Evolutionary conservation across 2,113 vertebrate species (phyloP), one percentile per base, ranked within the genome.

Genomic region (Eolophus roseicapilla): DNA sequence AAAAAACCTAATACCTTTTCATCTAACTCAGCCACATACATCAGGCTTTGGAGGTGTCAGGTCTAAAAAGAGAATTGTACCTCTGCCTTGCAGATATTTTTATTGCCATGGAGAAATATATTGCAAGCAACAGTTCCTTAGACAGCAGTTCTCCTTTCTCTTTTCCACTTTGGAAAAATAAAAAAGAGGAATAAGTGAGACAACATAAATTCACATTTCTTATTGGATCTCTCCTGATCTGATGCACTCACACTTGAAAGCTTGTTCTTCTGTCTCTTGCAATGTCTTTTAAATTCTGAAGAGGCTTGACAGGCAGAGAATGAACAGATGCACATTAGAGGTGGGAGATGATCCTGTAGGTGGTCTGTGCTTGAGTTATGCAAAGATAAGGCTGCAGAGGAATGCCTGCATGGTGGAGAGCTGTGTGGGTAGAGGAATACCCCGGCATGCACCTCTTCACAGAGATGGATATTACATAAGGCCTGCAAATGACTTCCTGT

Each of bases 291-390:
- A 74, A 79, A 73, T 85, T 87, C 70, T 80, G 88, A 82, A 73
- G 46, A 79, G 41, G 52, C 52, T 91, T 95, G 96, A 96, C 93
- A 89, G 86, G 53, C 80, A 96, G 74, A 87, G 82, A 73, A 82
- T 9, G 83, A 96, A 96, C 93, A 96, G 95, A 94, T 96, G 96
- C 52, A 65, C 67, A 33, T 94, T 19, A 91, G 77, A 86, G 81
- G 93, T 94, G 93, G 96, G 93, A 83, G 95, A 67, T 83, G 79
- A 92, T 96, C 49, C 33, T 92, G 94, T 95, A 76, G 95, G 96
- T 95, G 88, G 92, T 19, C 95, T 91, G 7, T 62, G 69, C 65
- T 21, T 13, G 74, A 79, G 57, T 84, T 52, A 10, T 85, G 81
- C 86, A 91, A 78, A 79, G 85, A 80, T 47, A 75, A 70, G 77